phyloP scores from a whole-genome alignment of 2,888 invertebrate genomes.

The Eucera pruinosa region DNA sequence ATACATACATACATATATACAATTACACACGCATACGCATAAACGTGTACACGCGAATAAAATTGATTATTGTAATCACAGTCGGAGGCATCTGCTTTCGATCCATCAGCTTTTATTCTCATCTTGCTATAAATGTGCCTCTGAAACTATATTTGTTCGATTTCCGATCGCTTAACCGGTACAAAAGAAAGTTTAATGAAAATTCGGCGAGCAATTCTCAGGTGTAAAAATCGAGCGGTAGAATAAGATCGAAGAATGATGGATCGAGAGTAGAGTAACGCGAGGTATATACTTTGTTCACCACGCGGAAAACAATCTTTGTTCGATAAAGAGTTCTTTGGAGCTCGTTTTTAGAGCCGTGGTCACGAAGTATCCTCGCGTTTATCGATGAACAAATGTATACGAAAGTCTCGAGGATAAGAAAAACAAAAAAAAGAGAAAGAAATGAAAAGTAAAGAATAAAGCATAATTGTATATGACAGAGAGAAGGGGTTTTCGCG shows the following conservation, averaged over 20 bases:
- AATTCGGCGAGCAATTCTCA: not conserved
- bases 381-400: constrained; percentile 47
- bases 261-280: constrained; percentile 7
- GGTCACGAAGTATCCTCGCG: constrained; percentile 27
- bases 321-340: not conserved
- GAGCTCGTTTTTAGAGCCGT: not conserved
- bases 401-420: constrained; percentile 51
- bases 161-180: not conserved
- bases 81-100: not conserved
- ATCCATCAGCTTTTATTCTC: constrained; percentile 4
- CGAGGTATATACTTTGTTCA: constrained; percentile 27
- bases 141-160: constrained; percentile 16
- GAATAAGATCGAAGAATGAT: not conserved
- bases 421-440: constrained; percentile 5
- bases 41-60: not conserved
- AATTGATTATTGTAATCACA: constrained; percentile 9
- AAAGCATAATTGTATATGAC: constrained; percentile 55
- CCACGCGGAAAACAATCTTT: not conserved
- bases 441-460: constrained; percentile 29
- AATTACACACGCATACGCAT: not conserved
- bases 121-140: constrained; percentile 13
- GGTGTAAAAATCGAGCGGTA: constrained; percentile 1
- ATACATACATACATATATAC: not conserved
- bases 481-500: constrained; percentile 58
- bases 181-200: constrained; percentile 1